Evolutionary conservation across 2,113 vertebrate species (phyloP), one percentile per base, ranked within the genome.

Genomic region (Collichthys lucidus): DNA sequence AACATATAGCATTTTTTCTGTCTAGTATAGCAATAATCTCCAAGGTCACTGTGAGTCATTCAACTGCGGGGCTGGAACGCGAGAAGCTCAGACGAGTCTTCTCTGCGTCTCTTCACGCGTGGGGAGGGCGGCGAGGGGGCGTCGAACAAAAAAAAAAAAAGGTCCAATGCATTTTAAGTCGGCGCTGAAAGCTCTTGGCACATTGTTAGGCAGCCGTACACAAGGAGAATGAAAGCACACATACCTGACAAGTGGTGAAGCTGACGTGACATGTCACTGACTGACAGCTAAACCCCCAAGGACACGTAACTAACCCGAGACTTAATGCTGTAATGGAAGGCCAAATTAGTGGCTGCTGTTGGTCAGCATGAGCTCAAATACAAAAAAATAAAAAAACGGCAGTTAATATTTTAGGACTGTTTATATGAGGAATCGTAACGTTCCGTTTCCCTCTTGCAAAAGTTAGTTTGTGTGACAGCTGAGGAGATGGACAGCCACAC

Each of bases 1-100:
- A 94, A 94, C 93, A 94, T 90, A 92, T 88, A 88, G 92, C 92
- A 91, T 91, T 87, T 91, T 92, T 94, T 94, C 94, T 93, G 93
- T 92, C 90, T 88, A 94, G 93, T 88, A 77, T 82, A 94, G 93
- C 93, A 95, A 92, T 94, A 93, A 94, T 92, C 88, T 92, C 85
- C 94, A 94, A 94, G 94, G 93, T 94, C 94, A 92, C 75, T 0
- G 74, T 1, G 78, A 90, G 88, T 64, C 91, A 69, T 77, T 88
- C 80, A 26, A 31, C 86, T 31, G 76, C 79, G 8, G 35, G 35
- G 84, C 57, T 5, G n/a, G 44, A 67, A 64, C 72, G 52, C 35
- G 10, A 61, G 75, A 67, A 67, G 82, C 80, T 83, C 67, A 15
- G 16, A 26, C 74, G 8, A 76, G 72, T 74, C 76, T 46, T 83